Percentiles rank a stretch among this genome's conserved stretches.
Evolutionary conservation across 2,797 vertebrate species (phyloP).

Genomic region (Siniperca scherzeri): DNA sequence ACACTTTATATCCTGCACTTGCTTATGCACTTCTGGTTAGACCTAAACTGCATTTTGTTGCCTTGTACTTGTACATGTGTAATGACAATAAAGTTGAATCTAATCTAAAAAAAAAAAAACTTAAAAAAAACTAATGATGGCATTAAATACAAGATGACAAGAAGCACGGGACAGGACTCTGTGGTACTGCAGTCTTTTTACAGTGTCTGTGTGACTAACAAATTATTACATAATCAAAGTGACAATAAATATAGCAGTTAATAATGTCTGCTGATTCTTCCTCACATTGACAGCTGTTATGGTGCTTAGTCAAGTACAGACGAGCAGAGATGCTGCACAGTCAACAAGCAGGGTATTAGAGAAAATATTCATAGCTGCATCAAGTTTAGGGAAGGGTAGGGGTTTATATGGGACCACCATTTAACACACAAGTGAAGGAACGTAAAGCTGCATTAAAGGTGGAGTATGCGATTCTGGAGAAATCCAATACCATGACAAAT

Average conservation of each 20-base stretch:
- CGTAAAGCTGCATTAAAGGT: neutral
- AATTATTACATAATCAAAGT: slow-evolving; percentile 39
- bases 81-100: no score
- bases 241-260: slow-evolving; percentile 26
- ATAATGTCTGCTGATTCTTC: slow-evolving; percentile 37
- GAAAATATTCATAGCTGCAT: neutral
- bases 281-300: slow-evolving; percentile 38
- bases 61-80: no score
- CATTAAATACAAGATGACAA: slow-evolving; percentile 45
- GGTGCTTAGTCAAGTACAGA: slow-evolving; percentile 23
- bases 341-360: neutral
- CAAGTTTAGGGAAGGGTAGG: neutral
- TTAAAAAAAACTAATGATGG: slow-evolving; percentile 9
- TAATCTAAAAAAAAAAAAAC: no score
- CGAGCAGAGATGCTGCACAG: neutral
- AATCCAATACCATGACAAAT: no score
- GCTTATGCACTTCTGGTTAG: no score
- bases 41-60: no score
- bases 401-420: neutral
- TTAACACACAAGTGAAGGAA: neutral
- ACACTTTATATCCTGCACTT: no score
- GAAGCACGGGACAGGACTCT: slow-evolving; percentile 8
- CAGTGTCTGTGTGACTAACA: slow-evolving; percentile 32
- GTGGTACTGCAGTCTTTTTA: slow-evolving; percentile 14
- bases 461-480: no score